Percentiles rank a stretch among this genome's conserved stretches.
Evolutionary conservation across 2,113 vertebrate species (phyloP).

Genomic region (Pelusios castaneus): DNA sequence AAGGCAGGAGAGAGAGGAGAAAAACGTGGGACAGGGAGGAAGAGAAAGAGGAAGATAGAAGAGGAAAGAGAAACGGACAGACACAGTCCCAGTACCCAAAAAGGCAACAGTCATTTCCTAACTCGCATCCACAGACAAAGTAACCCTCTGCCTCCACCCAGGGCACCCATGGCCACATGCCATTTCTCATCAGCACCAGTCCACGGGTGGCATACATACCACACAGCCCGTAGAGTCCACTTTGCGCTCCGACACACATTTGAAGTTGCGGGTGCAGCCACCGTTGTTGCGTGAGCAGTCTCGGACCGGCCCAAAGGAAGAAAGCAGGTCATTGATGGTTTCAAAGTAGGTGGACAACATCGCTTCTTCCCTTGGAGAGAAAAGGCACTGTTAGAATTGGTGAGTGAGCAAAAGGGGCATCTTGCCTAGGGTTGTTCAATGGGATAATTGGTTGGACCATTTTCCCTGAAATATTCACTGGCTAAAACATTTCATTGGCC

Average conservation of each 20-base stretch:
- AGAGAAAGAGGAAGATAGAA: neutral
- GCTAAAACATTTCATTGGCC: neutral
- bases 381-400: constrained; percentile 65
- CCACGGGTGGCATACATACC: constrained; percentile 76
- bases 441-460: neutral
- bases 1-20: neutral
- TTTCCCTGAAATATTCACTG: neutral
- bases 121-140: rapidly evolving
- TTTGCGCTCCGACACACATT: constrained; percentile 94
- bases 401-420: neutral
- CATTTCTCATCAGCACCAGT: rapidly evolving
- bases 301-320: constrained; percentile 94
- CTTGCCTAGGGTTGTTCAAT: rapidly evolving
- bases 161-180: rapidly evolving
- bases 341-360: constrained; percentile 98
- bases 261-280: constrained; percentile 97
- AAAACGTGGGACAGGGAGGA: neutral
- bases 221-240: constrained; percentile 95
- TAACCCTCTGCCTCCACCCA: rapidly evolving
- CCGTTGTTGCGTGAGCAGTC: constrained; percentile 97
- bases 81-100: too few relatives aligned
- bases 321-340: constrained; percentile 94
- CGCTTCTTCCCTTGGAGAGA: constrained; percentile 91
- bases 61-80: neutral
- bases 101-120: neutral